Conservation (phyloP, 2,888 invertebrate species). For the Stegana nigrithorax region DNA sequence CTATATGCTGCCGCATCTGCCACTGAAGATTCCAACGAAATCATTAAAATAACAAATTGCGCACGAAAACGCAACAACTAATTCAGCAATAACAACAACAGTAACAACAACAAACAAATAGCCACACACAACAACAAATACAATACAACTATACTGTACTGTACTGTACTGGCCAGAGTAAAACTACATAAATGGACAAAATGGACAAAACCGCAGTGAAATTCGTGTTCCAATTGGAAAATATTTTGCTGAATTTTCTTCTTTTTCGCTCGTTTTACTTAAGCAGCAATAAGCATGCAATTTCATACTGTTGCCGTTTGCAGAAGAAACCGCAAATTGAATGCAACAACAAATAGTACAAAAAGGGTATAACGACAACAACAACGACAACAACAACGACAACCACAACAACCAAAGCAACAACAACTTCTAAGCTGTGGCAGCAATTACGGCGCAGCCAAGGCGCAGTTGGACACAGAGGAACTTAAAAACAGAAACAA, state of each 20-base stretch:
- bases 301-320: background rate
- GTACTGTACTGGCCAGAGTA: too few relatives aligned
- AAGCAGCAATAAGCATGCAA: constrained; percentile 9
- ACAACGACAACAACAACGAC: constrained; percentile 16
- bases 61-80: constrained; percentile 44
- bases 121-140: background rate
- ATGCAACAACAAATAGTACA: constrained; percentile 44
- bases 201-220: constrained; percentile 44
- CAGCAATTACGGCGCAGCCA: constrained; percentile 21
- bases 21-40: constrained; percentile 51
- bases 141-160: constrained; percentile 15
- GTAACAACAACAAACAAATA: background rate
- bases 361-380: constrained; percentile 45
- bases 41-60: constrained; percentile 60
- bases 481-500: background rate
- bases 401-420: constrained; percentile 17
- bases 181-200: constrained; percentile 27
- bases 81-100: background rate
- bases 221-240: constrained; percentile 16
- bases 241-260: background rate
- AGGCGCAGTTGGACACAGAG: constrained; percentile 8
- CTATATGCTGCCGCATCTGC: background rate
- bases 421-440: constrained; percentile 27
- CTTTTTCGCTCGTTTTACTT: too few relatives aligned
- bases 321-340: background rate